Evolutionary conservation across 2,797 vertebrate species (phyloP), one percentile per base, ranked within the genome.

Genomic region (Valencia hispanica): DNA sequence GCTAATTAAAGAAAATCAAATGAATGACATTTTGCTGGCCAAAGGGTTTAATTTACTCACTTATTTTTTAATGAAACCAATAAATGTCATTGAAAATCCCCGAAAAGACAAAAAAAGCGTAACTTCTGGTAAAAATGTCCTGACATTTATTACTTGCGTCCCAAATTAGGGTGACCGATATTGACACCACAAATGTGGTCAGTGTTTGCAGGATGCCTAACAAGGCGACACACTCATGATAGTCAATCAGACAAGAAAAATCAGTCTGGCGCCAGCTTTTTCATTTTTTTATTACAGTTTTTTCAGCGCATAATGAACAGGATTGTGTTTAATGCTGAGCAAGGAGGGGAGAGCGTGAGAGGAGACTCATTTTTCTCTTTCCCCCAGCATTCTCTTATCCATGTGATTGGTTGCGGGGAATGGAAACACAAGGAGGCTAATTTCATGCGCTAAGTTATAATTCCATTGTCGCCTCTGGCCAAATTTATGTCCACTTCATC

Each of bases 371-470:
- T 88, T 89, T 74, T 89, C 91, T 90, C 69, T 73, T 63, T 45
- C 39, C 53, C 93, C 87, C 89, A 93, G 77, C 87, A 91, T 91
- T 94, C 92, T 92, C 95, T 96, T 93, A 95, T 96, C 93, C 95
- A 96, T 96, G 96, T 97, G 96, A 97, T 97, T 95, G 94, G 95
- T 96, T 97, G 96, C 96, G 95, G 95, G 94, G 96, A 97, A 96
- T 94, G 95, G 94, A 91, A 97, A 96, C 95, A 97, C 97, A 96
- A 96, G 95, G 95, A 96, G 94, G 95, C 95, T 97, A 97, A 97
- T 98, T 97, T 96, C 95, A 96, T 96, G 95, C 95, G 95, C 95
- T 93, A 96, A 96, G 94, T 95, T 96, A 96, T 97, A 97, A 98
- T 96, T 97, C 95, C 94, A 91, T 94, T 94, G 94, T 94, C 88